Conservation (phyloP, 2,113 vertebrate genomes). For the Verasper variegatus region DNA sequence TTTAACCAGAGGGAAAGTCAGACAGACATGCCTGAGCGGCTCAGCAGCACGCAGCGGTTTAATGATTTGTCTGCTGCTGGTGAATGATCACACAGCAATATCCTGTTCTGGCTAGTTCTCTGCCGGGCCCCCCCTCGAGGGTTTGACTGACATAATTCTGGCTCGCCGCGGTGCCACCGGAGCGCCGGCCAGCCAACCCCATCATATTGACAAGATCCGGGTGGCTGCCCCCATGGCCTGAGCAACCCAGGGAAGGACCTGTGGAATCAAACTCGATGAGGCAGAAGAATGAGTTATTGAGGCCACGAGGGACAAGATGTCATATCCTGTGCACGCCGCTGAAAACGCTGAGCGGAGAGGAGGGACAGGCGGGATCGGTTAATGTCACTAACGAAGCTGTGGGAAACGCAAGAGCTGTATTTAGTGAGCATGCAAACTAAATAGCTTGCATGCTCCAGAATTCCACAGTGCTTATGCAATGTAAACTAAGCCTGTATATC, state of each 20-base stretch:
- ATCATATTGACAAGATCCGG: slow-evolving; percentile 67
- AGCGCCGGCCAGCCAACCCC: slow-evolving; percentile 29
- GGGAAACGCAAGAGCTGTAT: slow-evolving; percentile 48
- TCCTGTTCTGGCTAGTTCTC: slow-evolving; percentile 68
- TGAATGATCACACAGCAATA: slow-evolving; percentile 75
- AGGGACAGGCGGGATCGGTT: slow-evolving; percentile 1
- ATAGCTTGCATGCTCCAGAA: slow-evolving; percentile 28
- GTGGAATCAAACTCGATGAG: slow-evolving; percentile 59
- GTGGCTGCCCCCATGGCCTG: slow-evolving; percentile 41
- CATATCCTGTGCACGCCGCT: slow-evolving; percentile 15
- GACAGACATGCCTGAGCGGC: slow-evolving; percentile 44
- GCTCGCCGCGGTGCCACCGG: slow-evolving; percentile 40
- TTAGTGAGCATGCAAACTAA: slow-evolving; percentile 23
- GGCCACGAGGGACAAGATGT: slow-evolving; percentile 39
- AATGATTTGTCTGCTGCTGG: slow-evolving; percentile 77
- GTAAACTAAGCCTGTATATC: slow-evolving; percentile 12
- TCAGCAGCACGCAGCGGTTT: slow-evolving; percentile 62
- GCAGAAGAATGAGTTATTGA: slow-evolving; percentile 71
- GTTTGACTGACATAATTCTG: slow-evolving; percentile 69
- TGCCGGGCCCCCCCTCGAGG: slow-evolving; percentile 31
- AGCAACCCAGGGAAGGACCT: slow-evolving; percentile 53
- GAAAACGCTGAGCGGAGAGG: neutral
- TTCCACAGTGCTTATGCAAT: slow-evolving; percentile 40
- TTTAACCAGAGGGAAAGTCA: slow-evolving; percentile 51
- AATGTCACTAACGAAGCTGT: slow-evolving; percentile 33